Base-by-base conservation (phyloP, 2,888 invertebrate species). In the Volucella bombylans region DNA sequence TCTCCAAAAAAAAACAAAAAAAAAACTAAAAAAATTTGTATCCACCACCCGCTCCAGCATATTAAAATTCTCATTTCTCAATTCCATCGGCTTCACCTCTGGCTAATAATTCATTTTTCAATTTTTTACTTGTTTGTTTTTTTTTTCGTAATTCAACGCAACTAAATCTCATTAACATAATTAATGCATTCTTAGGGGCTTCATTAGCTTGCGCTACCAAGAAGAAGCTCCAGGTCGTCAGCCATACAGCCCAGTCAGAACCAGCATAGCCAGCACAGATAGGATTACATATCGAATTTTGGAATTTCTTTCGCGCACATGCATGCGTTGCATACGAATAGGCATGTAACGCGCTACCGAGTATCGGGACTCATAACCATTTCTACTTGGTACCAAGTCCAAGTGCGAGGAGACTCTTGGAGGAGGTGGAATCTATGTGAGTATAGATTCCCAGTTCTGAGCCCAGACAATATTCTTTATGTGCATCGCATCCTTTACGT, bases 401-500 rank as follows among this genome's bases (percentile, higher is more conserved):
- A 74, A 71, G 55, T 50, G 71, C 55, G 47, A 73, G 55, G 55
- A 18, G 55, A 74, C 82, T 54, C 68, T 55, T 15, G 41, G 6
- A 12, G 15, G n/a, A n/a, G 49, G 18, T 50, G 64, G 64, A 71
- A 72, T 72, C 55, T 81, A 74, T 80, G 18, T 31, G 83, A 31
- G 31, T 31, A 4, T 31, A 6, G 6, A 31, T 31, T 79, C 67
- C 47, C 57, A 18, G 67, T 47, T 65, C 31, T 6, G 41, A 49
- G n/a, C 50, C 41, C 41, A 72, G 79, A 82, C 76, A 31, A 61
- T 81, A 81, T 85, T 85, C 81, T 85, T 85, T 85, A 85, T 85
- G 81, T 85, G 85, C 85, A 81, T 68, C 81, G 80, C 76, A 85
- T 81, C 81, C 81, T 73, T 81, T 83, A 76, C 76, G 71, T 77